A percentile compares a stretch with the other conserved stretches of the same genome.
Evolutionary conservation across 2,797 vertebrate species (phyloP).

Genomic region (Tokudaia muenninki): DNA sequence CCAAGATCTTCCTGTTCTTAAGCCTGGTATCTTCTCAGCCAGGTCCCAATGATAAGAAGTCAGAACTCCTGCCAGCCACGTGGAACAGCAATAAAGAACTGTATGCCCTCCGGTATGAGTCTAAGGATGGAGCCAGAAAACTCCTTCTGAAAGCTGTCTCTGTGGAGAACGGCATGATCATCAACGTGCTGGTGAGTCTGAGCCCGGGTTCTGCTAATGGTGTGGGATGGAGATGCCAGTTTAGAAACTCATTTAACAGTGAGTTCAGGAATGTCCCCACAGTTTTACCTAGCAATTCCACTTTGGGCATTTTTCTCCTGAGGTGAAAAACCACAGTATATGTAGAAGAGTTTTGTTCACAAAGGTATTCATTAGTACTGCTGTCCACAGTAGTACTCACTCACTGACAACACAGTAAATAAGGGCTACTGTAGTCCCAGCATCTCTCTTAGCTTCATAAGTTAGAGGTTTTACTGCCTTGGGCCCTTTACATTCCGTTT

Average conservation of each 20-base stretch:
- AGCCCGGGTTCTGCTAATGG: fast-evolving
- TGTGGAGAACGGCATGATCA: constrained; percentile 93
- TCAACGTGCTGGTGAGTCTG: constrained; percentile 92
- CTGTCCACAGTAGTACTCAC: not conserved
- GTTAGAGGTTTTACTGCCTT: not conserved
- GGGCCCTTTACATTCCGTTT: not conserved
- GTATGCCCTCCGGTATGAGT: constrained; percentile 90
- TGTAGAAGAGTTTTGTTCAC: constrained; percentile 26
- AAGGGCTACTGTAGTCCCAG: not conserved
- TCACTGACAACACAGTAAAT: not conserved
- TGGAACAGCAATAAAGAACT: constrained; percentile 94
- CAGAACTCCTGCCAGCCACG: constrained; percentile 92
- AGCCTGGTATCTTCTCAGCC: constrained; percentile 83
- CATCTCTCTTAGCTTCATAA: not conserved
- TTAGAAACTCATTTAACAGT: not conserved
- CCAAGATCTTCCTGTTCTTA: constrained; percentile 47
- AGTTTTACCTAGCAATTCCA: not conserved
- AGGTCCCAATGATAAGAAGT: constrained; percentile 88
- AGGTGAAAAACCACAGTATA: not conserved
- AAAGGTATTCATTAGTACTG: not conserved
- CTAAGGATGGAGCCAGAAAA: constrained; percentile 81
- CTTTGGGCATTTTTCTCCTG: constrained; percentile 42
- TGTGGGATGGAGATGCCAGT: not conserved
- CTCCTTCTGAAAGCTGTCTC: constrained; percentile 94
- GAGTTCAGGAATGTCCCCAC: not conserved